phyloP scores from a whole-genome alignment of 2,113 vertebrate species.

The Poicephalus meyeri region DNA sequence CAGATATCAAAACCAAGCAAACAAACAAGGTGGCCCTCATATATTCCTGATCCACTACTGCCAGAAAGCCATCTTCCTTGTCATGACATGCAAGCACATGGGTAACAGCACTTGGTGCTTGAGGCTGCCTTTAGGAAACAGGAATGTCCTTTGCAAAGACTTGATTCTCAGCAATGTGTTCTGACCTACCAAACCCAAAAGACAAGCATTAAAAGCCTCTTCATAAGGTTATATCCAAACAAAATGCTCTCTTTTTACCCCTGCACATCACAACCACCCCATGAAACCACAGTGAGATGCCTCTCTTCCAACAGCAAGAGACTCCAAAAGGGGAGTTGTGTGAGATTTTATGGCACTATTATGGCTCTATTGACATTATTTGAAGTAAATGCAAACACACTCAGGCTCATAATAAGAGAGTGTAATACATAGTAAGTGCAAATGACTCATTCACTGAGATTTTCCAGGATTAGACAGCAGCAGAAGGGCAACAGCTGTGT shows the following conservation, averaged over 20 bases:
- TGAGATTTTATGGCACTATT: neutral
- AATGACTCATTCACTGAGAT: slow-evolving; percentile 55
- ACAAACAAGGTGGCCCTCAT: neutral
- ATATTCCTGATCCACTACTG: neutral
- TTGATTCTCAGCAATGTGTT: neutral
- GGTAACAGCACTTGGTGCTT: neutral
- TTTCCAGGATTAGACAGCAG: slow-evolving; percentile 58
- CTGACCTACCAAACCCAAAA: neutral
- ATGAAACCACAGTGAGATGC: neutral
- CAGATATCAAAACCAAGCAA: neutral
- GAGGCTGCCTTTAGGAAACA: neutral
- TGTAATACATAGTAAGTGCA: slow-evolving; percentile 38
- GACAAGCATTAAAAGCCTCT: neutral
- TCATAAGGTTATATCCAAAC: neutral
- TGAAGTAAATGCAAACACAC: slow-evolving; percentile 23
- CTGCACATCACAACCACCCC: neutral
- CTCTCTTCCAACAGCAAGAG: neutral
- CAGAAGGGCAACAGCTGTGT: slow-evolving; percentile 53
- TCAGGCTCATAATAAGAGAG: neutral
- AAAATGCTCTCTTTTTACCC: neutral
- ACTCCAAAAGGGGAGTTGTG: neutral
- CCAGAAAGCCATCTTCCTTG: neutral
- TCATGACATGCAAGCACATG: neutral
- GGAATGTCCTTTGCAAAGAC: neutral
- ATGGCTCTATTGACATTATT: neutral